Base-by-base conservation (phyloP, 2,888 invertebrate species). In the Leuctra nigra region DNA sequence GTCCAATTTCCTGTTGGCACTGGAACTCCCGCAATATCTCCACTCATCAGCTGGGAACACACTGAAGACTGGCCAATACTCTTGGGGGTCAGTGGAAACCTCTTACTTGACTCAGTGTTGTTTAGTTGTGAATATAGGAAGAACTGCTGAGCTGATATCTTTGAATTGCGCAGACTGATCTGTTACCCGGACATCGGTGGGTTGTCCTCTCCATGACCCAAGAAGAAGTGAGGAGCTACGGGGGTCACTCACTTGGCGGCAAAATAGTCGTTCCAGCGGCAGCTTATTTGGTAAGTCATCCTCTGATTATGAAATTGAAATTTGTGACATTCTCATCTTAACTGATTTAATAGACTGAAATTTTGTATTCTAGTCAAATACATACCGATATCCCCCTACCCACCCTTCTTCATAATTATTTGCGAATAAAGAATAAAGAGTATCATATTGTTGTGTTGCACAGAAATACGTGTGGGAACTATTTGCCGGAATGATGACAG, bases 21-120 rank as follows among this genome's bases (percentile, higher is more conserved):
- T 55, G 77, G 76, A 53, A 81, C 80, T 11, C 77, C 78, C 6
- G 75, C 77, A 71, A 68, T 82, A 25, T 71, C 75, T 22, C 72
- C 78, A 3, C 68, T 78, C 54, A 70, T 80, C 57, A 68, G 69
- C 41, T 82, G 81, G 82, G 80, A 81, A 63, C 81, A 82, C 66
- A 66, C 70, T 14, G 73, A 75, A 53, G 68, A 71, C 38, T 82
- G 80, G 80, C 71, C 72, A 53, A 72, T 74, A 29, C 20, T 14
- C 4, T n/a, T n/a, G n/a, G n/a, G n/a, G n/a, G n/a, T n/a, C n/a
- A n/a, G n/a, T n/a, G n/a, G n/a, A n/a, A n/a, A n/a, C n/a, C n/a
- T n/a, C n/a, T n/a, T n/a, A n/a, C n/a, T n/a, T n/a, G n/a, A n/a
- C n/a, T n/a, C n/a, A n/a, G n/a, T n/a, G n/a, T n/a, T n/a, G n/a